Base-by-base conservation (phyloP, 2,888 invertebrate species). In the Agriopis aurantiaria region DNA sequence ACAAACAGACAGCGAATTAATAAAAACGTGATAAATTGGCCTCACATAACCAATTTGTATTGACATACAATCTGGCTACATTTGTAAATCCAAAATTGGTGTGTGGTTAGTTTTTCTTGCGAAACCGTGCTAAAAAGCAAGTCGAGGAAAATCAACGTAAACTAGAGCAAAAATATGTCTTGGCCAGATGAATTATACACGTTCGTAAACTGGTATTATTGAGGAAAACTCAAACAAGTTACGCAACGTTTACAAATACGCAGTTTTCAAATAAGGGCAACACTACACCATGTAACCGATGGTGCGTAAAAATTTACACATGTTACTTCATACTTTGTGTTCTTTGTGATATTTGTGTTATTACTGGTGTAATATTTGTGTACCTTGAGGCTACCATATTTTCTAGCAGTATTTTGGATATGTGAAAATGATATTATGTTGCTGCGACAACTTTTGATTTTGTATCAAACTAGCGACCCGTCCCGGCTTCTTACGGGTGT, bases 251-350 rank as follows among this genome's bases (percentile, higher is more conserved):
- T 33, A 61, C 64, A 52, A 64, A 68, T 45, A 58, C n/a, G 23
- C 40, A 46, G 51, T 57, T 48, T 46, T 62, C 59, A 48, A 62
- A 68, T 65, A 69, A 62, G 57, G 65, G 55, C 48, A 65, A 57
- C 61, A 17, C 60, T 14, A 68, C 68, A 45, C 64, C 67, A 69
- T 65, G 55, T 63, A 45, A 53, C 61, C 58, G 9, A 67, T 65
- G 68, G 53, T 57, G 72, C 70, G 75, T 77, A 69, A 74, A 76
- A 75, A 78, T 74, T 74, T 68, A 67, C 75, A 75, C 74, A 62
- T 64, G 23, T 74, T 71, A 65, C 64, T 58, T 17, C 53, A 67
- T 45, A 68, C 57, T 45, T 58, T 62, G 52, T 53, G 62, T 43
- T 51, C 23, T 43, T 14, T 33, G 46, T n/a, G n/a, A n/a, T n/a